Conservation (phyloP, 2,888 invertebrate genomes). For the Perizoma affinitatum region DNA sequence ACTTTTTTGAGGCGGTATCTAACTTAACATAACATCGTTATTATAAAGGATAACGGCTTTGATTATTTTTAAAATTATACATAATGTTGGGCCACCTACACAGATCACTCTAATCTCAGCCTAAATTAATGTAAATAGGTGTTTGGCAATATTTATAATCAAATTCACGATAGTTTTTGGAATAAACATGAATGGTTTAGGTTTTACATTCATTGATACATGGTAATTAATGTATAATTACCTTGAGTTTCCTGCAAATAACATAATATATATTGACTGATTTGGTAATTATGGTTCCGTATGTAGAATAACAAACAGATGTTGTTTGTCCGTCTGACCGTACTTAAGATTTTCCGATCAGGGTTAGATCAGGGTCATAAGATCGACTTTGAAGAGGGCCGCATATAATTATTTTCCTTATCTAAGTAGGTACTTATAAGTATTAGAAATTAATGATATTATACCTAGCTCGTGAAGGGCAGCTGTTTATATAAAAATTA, state of each 20-base stretch:
- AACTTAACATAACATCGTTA: no score
- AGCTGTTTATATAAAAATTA: no score
- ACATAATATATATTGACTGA: slow-evolving; percentile 28
- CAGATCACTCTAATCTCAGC: neutral
- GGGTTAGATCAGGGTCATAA: slow-evolving; percentile 13
- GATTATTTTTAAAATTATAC: neutral
- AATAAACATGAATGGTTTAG: neutral
- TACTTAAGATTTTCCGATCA: slow-evolving; percentile 6
- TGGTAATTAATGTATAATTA: slow-evolving; percentile 15
- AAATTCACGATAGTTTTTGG: no score
- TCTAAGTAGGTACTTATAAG: neutral
- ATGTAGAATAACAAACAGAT: slow-evolving; percentile 13
- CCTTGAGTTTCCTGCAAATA: slow-evolving; percentile 30
- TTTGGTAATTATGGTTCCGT: slow-evolving; percentile 29
- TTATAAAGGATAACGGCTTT: neutral
- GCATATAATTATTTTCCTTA: neutral
- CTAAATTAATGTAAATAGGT: slow-evolving; percentile 1
- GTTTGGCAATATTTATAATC: no score
- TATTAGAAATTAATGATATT: neutral
- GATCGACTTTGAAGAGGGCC: neutral
- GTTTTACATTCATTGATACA: slow-evolving; percentile 11
- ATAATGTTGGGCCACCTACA: neutral
- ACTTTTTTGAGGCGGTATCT: no score
- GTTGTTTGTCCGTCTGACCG: slow-evolving; percentile 4
- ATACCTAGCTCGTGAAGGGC: neutral